These are phyloP conservation scores for Crossaster papposus DNA, from an alignment of 53 echinoderm and acorn worm genomes.

Conservation along the genomic window DNA sequence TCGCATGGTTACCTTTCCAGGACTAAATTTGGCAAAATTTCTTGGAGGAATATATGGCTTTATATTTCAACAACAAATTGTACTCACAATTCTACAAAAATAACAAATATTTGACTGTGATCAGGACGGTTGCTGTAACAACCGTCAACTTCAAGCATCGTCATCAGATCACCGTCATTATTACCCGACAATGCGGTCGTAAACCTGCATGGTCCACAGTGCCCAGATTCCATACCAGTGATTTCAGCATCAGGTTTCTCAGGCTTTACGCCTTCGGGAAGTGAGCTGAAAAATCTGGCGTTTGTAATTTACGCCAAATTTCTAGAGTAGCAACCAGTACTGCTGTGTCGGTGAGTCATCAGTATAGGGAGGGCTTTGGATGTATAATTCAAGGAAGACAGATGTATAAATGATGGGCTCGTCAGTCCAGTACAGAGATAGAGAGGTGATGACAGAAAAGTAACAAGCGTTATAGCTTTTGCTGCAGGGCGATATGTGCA, in stretches of 20 bases:
- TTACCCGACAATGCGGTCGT: constrained; percentile 16
- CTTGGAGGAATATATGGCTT: background rate
- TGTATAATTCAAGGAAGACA: constrained; percentile 57
- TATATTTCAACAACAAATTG: background rate
- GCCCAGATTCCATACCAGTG: constrained; percentile 29
- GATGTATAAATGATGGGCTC: constrained; percentile 53
- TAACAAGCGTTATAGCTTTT: constrained; percentile 4
- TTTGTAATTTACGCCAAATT: constrained; percentile 45
- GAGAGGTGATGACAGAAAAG: constrained; percentile 23
- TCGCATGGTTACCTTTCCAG: background rate
- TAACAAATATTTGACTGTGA: background rate
- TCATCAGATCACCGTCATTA: constrained; percentile 6
- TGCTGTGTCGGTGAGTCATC: constrained; percentile 39
- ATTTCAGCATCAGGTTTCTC: constrained; percentile 50
- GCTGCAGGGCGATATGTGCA: background rate
- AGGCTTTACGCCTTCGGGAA: constrained; percentile 8
- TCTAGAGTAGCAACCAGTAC: constrained; percentile 37
- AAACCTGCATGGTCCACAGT: constrained; percentile 38
- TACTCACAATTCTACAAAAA: background rate
- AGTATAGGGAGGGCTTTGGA: constrained; percentile 26
- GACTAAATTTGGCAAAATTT: background rate
- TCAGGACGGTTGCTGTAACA: background rate
- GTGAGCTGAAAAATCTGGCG: constrained; percentile 40
- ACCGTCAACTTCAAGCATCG: constrained; percentile 5
- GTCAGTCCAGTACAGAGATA: constrained; percentile 6